A percentile compares a stretch with the other conserved stretches of the same genome.
These are phyloP conservation scores for Drosophila sordidula DNA, from an alignment of 2,888 invertebrate species.

Conservation along the genomic window DNA sequence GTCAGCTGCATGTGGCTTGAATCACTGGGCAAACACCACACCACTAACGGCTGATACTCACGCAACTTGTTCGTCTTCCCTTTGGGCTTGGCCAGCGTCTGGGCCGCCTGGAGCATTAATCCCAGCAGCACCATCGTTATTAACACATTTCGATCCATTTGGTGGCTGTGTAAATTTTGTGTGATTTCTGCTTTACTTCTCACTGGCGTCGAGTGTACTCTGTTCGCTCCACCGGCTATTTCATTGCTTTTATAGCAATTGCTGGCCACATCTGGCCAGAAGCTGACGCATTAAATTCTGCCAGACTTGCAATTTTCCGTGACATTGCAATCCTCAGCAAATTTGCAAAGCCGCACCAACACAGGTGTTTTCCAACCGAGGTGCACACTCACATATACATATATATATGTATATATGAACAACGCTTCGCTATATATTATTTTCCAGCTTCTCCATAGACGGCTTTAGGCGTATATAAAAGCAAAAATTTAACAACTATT, in stretches of 20 bases:
- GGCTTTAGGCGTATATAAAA: background rate
- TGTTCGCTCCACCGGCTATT: conserved; percentile 31
- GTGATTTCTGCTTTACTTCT: conserved; percentile 17
- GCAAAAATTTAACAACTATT: background rate
- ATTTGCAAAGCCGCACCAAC: conserved; percentile 43
- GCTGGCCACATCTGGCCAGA: conserved; percentile 9
- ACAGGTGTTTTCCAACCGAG: conserved; percentile 34
- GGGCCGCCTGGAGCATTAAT: conserved; percentile 19
- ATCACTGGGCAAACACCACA: background rate
- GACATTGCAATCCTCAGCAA: conserved; percentile 76
- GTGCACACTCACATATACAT: background rate
- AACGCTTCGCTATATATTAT: conserved; percentile 3
- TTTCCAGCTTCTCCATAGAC: background rate
- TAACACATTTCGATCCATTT: conserved; percentile 39
- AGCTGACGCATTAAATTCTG: conserved; percentile 63
- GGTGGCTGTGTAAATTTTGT: background rate
- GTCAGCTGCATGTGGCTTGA: conserved; percentile 86
- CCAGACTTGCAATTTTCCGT: conserved; percentile 67
- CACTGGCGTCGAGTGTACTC: conserved; percentile 18
- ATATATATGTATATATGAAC: background rate
- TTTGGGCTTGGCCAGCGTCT: conserved; percentile 26
- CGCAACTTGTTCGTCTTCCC: conserved; percentile 41
- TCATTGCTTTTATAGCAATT: conserved; percentile 61
- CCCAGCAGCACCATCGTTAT: conserved; percentile 43
- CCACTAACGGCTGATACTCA: conserved; percentile 36